Base-by-base conservation (phyloP, 2,888 invertebrate genomes). In the Drosophila setosimentum region DNA sequence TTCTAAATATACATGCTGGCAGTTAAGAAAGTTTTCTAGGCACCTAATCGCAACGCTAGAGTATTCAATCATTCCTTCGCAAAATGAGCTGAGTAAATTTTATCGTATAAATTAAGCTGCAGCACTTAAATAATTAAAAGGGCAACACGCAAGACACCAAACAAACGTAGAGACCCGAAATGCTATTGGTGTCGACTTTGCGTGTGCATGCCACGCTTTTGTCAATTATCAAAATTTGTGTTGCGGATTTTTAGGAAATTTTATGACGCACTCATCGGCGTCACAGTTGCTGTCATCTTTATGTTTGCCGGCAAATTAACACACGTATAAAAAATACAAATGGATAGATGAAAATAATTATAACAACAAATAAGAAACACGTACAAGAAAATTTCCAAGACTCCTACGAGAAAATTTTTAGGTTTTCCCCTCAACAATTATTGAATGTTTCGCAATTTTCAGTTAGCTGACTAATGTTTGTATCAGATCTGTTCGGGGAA, bases 231-330 rank as follows among this genome's bases (percentile, higher is more conserved):
- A 37, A 54, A 61, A 37, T 48, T 21, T 59, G 45, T 60, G 18
- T 53, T 18, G 32, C 54, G n/a, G 49, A 45, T 35, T 63, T 69
- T 62, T 40, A 3, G 8, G 68, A 53, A 67, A 62, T 61, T 65
- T 64, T 57, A 68, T 83, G 80, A 83, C 83, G 80, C 83, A 83
- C 67, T 59, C n/a, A 51, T 54, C 70, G 53, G 57, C 80, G 62
- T 63, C 62, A 68, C 32, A 64, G 33, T 49, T 61, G 55, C 45
- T 48, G 57, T 35, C 40, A 45, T 32, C 45, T 45, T 35, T 35
- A 54, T 51, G 53, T 54, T 71, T 68, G 59, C 42, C 33, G 68
- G 37, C 58, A 61, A 73, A 27, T 48, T 49, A 66, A 48, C 33
- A 58, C 30, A 13, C 49, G 24, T 45, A 45, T 45, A 27, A 29